Evolutionary conservation across 2,888 invertebrate species (phyloP).

Genomic region (Caenorhabditis auriculariae): DNA sequence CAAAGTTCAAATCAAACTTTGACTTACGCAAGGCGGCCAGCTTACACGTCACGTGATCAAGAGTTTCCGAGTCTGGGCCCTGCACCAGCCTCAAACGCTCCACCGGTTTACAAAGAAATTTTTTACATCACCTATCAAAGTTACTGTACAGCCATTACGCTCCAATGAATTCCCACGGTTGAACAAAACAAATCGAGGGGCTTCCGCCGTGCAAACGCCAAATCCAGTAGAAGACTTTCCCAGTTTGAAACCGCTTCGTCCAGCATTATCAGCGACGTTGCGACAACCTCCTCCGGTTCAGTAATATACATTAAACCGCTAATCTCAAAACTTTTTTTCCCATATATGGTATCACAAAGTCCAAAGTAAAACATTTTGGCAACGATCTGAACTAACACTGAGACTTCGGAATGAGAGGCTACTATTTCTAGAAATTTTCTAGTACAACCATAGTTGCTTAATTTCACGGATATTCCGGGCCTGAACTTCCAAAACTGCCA

Average conservation of each 20-base stretch:
- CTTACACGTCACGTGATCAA: conserved; percentile 11
- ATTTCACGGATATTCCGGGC: too few species aligned
- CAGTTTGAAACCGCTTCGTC: conserved; percentile 19
- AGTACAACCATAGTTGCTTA: too few species aligned
- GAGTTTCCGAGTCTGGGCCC: conserved; percentile 37
- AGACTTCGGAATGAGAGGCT: too few species aligned
- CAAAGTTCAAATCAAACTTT: conserved; percentile 24
- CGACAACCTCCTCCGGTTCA: neutral
- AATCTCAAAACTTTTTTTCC: too few species aligned
- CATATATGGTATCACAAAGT: too few species aligned
- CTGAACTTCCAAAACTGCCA: too few species aligned
- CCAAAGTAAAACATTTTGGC: too few species aligned
- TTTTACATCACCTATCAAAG: conserved; percentile 3
- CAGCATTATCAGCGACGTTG: conserved; percentile 3
- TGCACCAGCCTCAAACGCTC: conserved; percentile 9
- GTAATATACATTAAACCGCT: too few species aligned
- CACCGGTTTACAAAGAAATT: conserved; percentile 7
- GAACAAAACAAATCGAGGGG: conserved; percentile 20
- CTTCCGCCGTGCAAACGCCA: neutral
- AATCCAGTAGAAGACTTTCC: conserved; percentile 32
- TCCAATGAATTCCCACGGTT: conserved; percentile 38
- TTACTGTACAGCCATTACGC: conserved; percentile 14
- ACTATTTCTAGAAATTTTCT: too few species aligned
- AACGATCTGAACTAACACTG: too few species aligned
- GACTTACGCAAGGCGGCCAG: conserved; percentile 7